Evolutionary conservation across 2,888 invertebrate species (phyloP), one percentile per base, ranked within the genome.

Genomic region (Xanthorhoe designata): DNA sequence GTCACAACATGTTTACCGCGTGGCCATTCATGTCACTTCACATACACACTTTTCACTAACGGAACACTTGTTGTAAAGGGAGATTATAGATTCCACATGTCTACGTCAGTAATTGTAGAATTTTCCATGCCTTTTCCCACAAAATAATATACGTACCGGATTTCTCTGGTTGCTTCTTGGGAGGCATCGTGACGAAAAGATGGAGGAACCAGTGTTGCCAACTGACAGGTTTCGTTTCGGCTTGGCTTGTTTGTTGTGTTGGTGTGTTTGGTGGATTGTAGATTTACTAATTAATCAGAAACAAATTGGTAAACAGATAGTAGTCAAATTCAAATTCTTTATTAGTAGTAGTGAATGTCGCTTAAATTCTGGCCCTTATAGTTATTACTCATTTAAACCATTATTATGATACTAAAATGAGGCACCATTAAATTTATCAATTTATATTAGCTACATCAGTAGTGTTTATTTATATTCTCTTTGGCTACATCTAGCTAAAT

Each of bases 101-200:
- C 6, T 35, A 29, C 57, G 18, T 32, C 29, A 29, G 7, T 6
- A 29, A 24, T 13, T 13, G n/a, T 17, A 1, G 2, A 10, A 32
- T 64, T 50, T 61, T n/a, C 4, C 13, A 58, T 32, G 42, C 32
- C 55, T 57, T 64, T 68, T 54, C 38, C 57, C 42, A 24, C 19
- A 50, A 64, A 68, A 58, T 57, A 68, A 84, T 87, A 38, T 86
- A 91, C 94, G 94, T 95, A 97, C 97, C 97, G 94, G 97, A 94
- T 94, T 97, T 97, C 87, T 97, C 97, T 83, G 96, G 95, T 88
- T 97, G 96, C 95, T 98, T 98, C 91, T 96, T 95, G 81, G 97
- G 97, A 95, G 97, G 97, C 98, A 98, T 98, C 90, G 91, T 90
- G 91, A 92, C 91, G 86, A 91, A 92, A 92, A 92, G 92, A 93